A percentile compares a stretch with the other conserved stretches of the same genome.
Evolutionary conservation across 2,113 vertebrate genomes (phyloP).

Genomic region (Ciconia stormi): DNA sequence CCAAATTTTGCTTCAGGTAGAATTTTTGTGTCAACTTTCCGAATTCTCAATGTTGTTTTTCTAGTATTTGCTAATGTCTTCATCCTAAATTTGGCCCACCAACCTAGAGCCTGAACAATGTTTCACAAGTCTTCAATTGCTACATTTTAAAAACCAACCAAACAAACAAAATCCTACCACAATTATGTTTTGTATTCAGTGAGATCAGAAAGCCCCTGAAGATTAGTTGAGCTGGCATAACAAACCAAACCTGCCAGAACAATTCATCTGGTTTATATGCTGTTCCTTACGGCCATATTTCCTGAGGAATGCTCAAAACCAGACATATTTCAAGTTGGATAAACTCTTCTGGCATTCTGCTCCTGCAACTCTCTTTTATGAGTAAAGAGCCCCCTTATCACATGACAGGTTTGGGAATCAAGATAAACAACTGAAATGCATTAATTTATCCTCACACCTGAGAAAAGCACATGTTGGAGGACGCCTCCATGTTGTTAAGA

Average conservation of each 20-base stretch:
- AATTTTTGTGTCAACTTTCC: not conserved
- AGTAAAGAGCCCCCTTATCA: not conserved
- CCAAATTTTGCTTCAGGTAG: not conserved
- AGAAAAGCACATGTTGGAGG: not conserved
- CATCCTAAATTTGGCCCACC: not conserved
- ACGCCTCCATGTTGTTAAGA: rapidly evolving
- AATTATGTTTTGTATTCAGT: not conserved
- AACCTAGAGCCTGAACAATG: rapidly evolving
- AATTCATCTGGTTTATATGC: not conserved
- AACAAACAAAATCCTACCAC: not conserved
- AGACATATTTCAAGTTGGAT: not conserved
- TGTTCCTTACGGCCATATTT: not conserved
- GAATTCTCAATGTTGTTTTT: not conserved
- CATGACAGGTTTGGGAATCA: not conserved
- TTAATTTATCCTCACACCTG: not conserved
- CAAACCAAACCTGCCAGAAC: slow-evolving; percentile 1
- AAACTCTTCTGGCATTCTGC: not conserved
- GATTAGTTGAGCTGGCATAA: not conserved
- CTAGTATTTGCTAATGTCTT: not conserved
- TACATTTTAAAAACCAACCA: not conserved
- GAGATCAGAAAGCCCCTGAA: not conserved
- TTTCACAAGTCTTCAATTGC: not conserved
- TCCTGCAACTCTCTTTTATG: not conserved
- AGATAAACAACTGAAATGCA: not conserved
- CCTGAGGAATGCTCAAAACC: not conserved